Evolutionary conservation across 2,888 invertebrate genomes (phyloP).

Genomic region (Thereva nobilitata): DNA sequence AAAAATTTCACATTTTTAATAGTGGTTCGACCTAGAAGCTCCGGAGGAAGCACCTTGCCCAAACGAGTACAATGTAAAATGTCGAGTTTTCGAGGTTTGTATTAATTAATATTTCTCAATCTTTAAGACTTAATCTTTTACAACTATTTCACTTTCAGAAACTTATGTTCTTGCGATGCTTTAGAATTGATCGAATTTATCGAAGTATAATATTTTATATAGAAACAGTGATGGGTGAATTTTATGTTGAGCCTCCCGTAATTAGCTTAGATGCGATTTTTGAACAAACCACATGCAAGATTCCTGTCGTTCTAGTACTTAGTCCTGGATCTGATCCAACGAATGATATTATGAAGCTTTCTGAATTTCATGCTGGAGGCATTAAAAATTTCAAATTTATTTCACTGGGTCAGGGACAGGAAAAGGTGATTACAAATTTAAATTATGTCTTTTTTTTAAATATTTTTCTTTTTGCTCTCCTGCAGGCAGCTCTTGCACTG

Average conservation of each 20-base stretch:
- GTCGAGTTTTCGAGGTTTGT: slow-evolving; percentile 65
- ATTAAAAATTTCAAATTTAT: slow-evolving; percentile 82
- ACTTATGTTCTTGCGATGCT: slow-evolving; percentile 84
- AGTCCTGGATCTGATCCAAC: slow-evolving; percentile 95
- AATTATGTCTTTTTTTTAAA: neutral
- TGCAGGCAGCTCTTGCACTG: slow-evolving; percentile 69
- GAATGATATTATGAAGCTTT: slow-evolving; percentile 79
- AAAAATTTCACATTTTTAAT: slow-evolving; percentile 43
- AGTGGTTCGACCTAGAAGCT: slow-evolving; percentile 85
- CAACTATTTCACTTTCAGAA: slow-evolving; percentile 55
- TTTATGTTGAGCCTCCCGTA: slow-evolving; percentile 86
- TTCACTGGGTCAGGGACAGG: slow-evolving; percentile 93
- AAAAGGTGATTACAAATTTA: slow-evolving; percentile 64
- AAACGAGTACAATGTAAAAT: slow-evolving; percentile 66
- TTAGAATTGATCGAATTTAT: slow-evolving; percentile 86
- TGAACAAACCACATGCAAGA: slow-evolving; percentile 80
- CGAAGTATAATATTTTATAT: slow-evolving; percentile 84
- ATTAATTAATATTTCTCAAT: neutral
- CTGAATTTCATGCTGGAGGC: slow-evolving; percentile 71
- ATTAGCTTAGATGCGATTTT: slow-evolving; percentile 79
- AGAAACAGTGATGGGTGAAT: slow-evolving; percentile 80
- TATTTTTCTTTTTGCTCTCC: slow-evolving; percentile 38
- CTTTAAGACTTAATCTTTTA: neutral
- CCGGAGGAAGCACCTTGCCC: slow-evolving; percentile 78
- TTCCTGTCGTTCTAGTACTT: slow-evolving; percentile 89